Conservation (phyloP, 2,797 vertebrate species). For the Ptychadena robeensis region DNA sequence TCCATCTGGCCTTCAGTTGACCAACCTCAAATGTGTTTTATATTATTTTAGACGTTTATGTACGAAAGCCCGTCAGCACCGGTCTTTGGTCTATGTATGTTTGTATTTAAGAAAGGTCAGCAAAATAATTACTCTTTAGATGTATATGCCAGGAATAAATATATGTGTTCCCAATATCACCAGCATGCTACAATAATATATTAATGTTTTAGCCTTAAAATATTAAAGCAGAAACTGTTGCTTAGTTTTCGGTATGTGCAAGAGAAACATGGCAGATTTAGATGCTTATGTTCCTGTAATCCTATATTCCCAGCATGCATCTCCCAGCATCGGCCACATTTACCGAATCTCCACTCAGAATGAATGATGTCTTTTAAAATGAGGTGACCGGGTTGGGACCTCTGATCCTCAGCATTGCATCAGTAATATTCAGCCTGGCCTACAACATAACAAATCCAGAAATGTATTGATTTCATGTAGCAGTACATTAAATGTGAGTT, state of each 20-base stretch:
- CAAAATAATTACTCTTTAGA: background rate
- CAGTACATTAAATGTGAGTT: background rate
- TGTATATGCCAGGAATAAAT: background rate
- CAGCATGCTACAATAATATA: background rate
- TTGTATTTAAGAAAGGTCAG: too few species aligned
- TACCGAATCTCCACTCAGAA: conserved; percentile 43
- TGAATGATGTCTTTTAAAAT: conserved; percentile 40
- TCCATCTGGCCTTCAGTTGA: too few species aligned
- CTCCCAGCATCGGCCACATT: conserved; percentile 12
- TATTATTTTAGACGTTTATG: too few species aligned
- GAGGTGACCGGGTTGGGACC: conserved; percentile 16
- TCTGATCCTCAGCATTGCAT: background rate
- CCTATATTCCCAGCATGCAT: background rate
- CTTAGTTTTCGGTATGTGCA: background rate
- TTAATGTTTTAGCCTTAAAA: background rate
- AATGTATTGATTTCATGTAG: conserved; percentile 18
- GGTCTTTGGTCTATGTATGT: background rate
- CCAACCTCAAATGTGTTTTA: too few species aligned
- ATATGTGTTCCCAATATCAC: background rate
- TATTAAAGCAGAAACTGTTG: background rate
- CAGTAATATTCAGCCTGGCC: conserved; percentile 14
- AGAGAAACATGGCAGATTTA: background rate
- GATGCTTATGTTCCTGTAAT: conserved; percentile 30
- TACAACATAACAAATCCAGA: conserved; percentile 10
- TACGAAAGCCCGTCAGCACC: background rate